Percentiles rank a stretch among this genome's conserved stretches.
Evolutionary conservation across 2,113 vertebrate genomes (phyloP).

Genomic region (Machaerirhynchus nigripectus): DNA sequence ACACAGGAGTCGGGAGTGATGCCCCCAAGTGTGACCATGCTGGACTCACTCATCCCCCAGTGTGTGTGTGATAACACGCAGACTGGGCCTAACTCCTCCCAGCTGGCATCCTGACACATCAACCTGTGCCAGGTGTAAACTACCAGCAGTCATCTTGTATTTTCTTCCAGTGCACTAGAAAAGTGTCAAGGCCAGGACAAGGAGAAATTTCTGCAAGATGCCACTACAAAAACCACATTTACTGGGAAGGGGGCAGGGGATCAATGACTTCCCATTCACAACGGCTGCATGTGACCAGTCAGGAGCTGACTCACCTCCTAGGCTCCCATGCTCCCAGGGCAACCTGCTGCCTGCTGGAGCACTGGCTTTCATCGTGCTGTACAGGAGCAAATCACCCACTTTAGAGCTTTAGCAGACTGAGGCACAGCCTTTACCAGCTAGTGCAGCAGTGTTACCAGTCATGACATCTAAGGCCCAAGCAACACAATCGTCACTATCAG

Average conservation of each 20-base stretch:
- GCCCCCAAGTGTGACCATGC: neutral
- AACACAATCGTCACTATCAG: neutral
- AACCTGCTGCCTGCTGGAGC: neutral
- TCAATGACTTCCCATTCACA: neutral
- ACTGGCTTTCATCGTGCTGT: neutral
- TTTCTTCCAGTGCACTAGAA: neutral
- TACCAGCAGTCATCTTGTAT: neutral
- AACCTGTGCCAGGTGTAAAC: neutral
- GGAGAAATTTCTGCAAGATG: neutral
- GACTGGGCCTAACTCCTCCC: neutral
- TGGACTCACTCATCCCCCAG: neutral
- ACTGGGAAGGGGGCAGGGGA: neutral
- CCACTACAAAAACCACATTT: neutral
- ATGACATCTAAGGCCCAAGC: neutral
- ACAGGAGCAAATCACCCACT: neutral
- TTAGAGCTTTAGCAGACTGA: neutral
- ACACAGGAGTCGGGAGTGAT: neutral
- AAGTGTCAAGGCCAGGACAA: neutral
- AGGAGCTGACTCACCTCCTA: neutral
- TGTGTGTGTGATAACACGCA: neutral
- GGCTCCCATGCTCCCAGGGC: neutral
- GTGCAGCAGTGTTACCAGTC: neutral
- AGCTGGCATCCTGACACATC: neutral
- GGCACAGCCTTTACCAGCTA: neutral
- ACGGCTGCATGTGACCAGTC: neutral